Evolutionary conservation across 30 jellyfish, hydroid and myxozoan genomes (phyloP), one percentile per base, ranked within the genome.

Genomic region (Aurelia coerulea): DNA sequence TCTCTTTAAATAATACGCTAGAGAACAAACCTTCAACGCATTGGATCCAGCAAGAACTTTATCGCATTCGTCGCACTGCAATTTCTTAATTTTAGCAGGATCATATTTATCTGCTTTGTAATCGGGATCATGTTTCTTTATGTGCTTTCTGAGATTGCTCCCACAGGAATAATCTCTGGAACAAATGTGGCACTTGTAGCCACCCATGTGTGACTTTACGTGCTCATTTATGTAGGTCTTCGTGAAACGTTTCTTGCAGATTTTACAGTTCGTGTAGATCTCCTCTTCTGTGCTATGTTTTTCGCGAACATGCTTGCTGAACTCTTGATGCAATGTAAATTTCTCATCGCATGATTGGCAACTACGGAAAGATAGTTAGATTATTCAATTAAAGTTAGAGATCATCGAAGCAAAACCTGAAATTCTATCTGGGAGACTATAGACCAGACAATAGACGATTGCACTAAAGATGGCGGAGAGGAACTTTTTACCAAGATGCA

Each of bases 141-240:
- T 49, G 31, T 86, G 95, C 90, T 75, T 86, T 49, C 90, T 68
- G 89, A 76, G 39, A 64, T 86, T 86, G 81, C 95, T 78, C 37
- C 79, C 85, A 49, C 88, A 76, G 18, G 95, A 86, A 50, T 75
- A 86, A 1, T 75, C 68, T 75, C 76, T 86, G 23, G 7, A 29
- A 56, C 95, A 86, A 2, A 53, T 69, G 14, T 74, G 77, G 73
- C 95, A 86, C 46, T 73, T 68, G 65, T 37, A 76, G 2, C 80
- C 95, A 35, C 70, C 64, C 49, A 35, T 73, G 79, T 86, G 95
- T 31, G 90, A 68, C 32, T 76, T 86, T 18, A 76, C 65, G 84
- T 86, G 95, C 29, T 76, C 95, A 8, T 68, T 17, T 62, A 86
- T 35, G 74, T 86, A 86, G 37, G 52, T 65, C 66, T 68, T 60